Base-by-base conservation (phyloP, 1,140 invertebrate genomes). In the Ladona fulva region DNA sequence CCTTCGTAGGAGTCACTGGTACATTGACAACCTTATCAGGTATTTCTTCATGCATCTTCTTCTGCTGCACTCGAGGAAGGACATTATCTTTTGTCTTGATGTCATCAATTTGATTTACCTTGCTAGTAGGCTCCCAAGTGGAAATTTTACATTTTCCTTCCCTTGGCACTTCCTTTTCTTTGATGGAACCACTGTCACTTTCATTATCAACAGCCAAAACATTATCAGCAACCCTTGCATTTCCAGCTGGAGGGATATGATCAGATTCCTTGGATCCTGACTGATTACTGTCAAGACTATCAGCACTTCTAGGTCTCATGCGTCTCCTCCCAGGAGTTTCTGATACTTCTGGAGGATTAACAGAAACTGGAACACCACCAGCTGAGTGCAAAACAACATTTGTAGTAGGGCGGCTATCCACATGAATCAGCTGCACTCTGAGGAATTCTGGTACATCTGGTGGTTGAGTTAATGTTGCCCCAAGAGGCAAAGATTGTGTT, bases 401-500 rank as follows among this genome's bases (percentile, higher is more conserved):
- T 76, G 86, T 87, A 8, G 85, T 79, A 6, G 88, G 87, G 81
- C 89, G 89, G 0, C 78, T 76, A 80, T 92, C 90, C 59, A 92
- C 90, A 80, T 87, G 89, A 79, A 92, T 91, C 75, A 92, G 81
- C 82, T 91, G 90, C 75, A 91, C 90, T 80, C 91, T 89, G 80
- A 92, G 84, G 82, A 92, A 92, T 83, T 92, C 91, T 0, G 91
- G 91, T n/a, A 91, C 86, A 37, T 83, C 80, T 78, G 75, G 42
- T 16, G 76, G 25, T 0, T 42, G 44, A 74, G 42, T 25, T 42
- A 25, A n/a, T 42, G 25, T 42, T 37, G 22, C 5, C 5, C 22
- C 52, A 66, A 12, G 25, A 29, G n/a, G 75, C 19, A 37, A n/a
- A 22, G n/a, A 42, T 76, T 25, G 75, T 22, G 7, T 76, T 25